Percentiles rank a stretch among this genome's conserved stretches.
Conservation (phyloP, 2,797 vertebrate genomes). For the Lutjanus campechanus region DNA sequence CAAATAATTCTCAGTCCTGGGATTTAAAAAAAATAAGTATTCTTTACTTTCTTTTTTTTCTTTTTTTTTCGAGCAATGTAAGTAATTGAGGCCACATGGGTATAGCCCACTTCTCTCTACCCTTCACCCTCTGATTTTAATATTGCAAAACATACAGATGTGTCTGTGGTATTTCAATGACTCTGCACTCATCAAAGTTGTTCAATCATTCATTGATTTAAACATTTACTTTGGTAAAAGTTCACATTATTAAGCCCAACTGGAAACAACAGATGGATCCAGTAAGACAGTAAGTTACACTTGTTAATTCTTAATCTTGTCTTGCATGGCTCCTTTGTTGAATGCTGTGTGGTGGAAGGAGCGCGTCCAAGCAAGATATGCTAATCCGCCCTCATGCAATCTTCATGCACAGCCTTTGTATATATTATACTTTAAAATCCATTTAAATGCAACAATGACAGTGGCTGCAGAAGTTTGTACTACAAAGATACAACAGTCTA, state of each 20-base stretch:
- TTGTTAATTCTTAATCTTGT: slow-evolving; percentile 56
- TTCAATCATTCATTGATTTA: slow-evolving; percentile 79
- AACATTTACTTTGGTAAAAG: slow-evolving; percentile 81
- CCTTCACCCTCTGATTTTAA: slow-evolving; percentile 74
- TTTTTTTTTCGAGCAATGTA: slow-evolving; percentile 66
- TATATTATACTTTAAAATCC: slow-evolving; percentile 48
- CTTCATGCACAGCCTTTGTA: slow-evolving; percentile 26
- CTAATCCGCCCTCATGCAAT: slow-evolving; percentile 35
- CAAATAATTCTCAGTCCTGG: slow-evolving; percentile 83
- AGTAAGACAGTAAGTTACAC: slow-evolving; percentile 39
- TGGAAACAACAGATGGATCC: slow-evolving; percentile 71
- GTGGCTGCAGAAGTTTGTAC: slow-evolving; percentile 22
- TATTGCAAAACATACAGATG: slow-evolving; percentile 77
- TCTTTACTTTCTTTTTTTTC: slow-evolving; percentile 68
- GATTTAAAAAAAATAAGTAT: slow-evolving; percentile 71
- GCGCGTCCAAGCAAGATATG: slow-evolving; percentile 21
- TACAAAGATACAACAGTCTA: slow-evolving; percentile 23
- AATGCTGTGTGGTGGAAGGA: slow-evolving; percentile 27
- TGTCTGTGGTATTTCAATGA: slow-evolving; percentile 70
- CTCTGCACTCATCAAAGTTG: slow-evolving; percentile 60
- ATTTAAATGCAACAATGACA: slow-evolving; percentile 27
- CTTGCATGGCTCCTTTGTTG: slow-evolving; percentile 27
- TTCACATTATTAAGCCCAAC: slow-evolving; percentile 68
- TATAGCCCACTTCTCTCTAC: slow-evolving; percentile 59
- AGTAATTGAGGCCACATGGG: slow-evolving; percentile 77